Base-by-base conservation (phyloP, 2,797 vertebrate genomes). In the Fistularia commersonii region DNA sequence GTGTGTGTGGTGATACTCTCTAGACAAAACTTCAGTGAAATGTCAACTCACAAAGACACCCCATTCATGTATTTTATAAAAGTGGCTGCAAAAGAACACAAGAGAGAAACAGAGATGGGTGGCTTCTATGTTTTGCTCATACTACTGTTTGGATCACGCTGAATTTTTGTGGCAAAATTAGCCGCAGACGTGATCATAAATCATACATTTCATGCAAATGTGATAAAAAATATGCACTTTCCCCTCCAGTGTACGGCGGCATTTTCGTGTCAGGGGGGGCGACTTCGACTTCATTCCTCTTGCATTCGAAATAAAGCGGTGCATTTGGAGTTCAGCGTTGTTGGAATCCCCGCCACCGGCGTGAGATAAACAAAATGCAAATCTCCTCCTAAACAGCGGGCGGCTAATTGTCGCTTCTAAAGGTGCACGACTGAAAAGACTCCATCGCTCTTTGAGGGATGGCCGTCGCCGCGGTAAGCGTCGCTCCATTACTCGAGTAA, bases 151-250 rank as follows among this genome's bases (percentile, higher is more conserved):
- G 49, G 47, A 72, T 66, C 62, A 41, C 10, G 53, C 12, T 36
- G 43, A 57, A 61, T 68, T 57, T 44, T 63, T 58, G 60, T 65
- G 74, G 76, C 72, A 77, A 57, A 76, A 79, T 88, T 80, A 77
- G 40, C 41, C 47, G 38, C 48, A n/a, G n/a, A n/a, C n/a, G 48
- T 57, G 53, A 57, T 61, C 67, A 72, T 82, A 72, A 73, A 79
- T 85, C 75, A 79, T 53, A 60, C 8, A 31, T 52, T 47, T 46
- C 40, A 54, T 40, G 50, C 62, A 71, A n/a, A 42, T 11, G 38
- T 33, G 51, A 31, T 35, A 3, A 34, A 34, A 52, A 53, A 64
- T 45, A 38, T 61, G 39, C 35, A 11, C n/a, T 12, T 40, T 50
- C 8, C 44, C 11, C 11, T 9, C 7, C 3, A 15, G 32, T n/a